Percentiles rank a stretch among this genome's conserved stretches.
Evolutionary conservation across 2,888 invertebrate genomes (phyloP).

Genomic region (Poecilobothrus nobilitatus): DNA sequence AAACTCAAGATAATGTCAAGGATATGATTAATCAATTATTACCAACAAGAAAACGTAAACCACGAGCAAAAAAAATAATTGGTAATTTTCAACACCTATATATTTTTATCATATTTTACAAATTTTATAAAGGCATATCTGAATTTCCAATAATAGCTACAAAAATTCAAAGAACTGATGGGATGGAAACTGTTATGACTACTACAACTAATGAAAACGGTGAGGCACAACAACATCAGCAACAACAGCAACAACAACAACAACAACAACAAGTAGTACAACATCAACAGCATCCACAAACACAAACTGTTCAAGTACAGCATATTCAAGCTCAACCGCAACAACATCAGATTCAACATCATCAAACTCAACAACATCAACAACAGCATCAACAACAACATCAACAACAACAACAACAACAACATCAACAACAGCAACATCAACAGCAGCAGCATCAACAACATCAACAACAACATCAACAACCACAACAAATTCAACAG

Average conservation of each 20-base stretch:
- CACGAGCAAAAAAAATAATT: conserved; percentile 44
- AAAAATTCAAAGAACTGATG: conserved; percentile 40
- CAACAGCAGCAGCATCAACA: neutral
- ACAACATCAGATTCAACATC: conserved; percentile 25
- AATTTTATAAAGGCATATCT: no score
- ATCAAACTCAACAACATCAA: conserved; percentile 30
- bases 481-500: conserved; percentile 9
- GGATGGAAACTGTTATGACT: conserved; percentile 40
- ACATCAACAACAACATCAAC: conserved; percentile 8
- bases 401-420: conserved; percentile 31
- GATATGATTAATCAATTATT: conserved; percentile 47
- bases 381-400: conserved; percentile 29
- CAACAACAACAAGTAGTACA: conserved; percentile 33
- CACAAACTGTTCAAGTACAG: conserved; percentile 27
- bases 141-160: conserved; percentile 32
- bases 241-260: conserved; percentile 23
- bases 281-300: conserved; percentile 26
- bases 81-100: conserved; percentile 23
- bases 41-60: conserved; percentile 49
- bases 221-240: conserved; percentile 25
- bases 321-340: neutral
- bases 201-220: conserved; percentile 24
- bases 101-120: conserved; percentile 32
- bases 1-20: conserved; percentile 40
- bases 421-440: conserved; percentile 28